Evolutionary conservation across 2,113 vertebrate species (phyloP), one percentile per base, ranked within the genome.

Genomic region (Siniperca knerii): DNA sequence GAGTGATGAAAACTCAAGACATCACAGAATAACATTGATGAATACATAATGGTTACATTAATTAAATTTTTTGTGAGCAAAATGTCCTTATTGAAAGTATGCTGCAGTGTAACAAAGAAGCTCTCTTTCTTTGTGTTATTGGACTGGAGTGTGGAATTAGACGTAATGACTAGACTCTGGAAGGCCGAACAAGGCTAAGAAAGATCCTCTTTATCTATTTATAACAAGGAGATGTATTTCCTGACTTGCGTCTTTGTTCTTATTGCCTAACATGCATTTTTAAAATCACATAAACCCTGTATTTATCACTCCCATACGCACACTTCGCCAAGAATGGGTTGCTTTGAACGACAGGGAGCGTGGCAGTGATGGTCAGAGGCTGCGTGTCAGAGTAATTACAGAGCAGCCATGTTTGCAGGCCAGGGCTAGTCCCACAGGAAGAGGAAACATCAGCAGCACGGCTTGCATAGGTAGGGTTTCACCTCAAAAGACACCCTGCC

Each of bases 161-260:
- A 76, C 50, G 12, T 87, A 75, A 81, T 61, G 82, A 86, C 54
- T 77, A 84, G 79, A 91, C 80, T 83, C 44, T 61, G 42, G 55
- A 62, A 86, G 82, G 74, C 77, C 48, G 71, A 89, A 85, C 79
- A 82, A 80, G 74, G 74, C 77, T 62, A 81, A 75, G 66, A 74
- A 79, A 65, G 89, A 83, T 86, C 89, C 87, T 91, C 81, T 92
- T 93, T 86, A 94, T 92, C 91, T 92, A 93, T 93, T 93, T 89
- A 90, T 94, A 91, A 87, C 77, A 62, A 90, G 87, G 88, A 87
- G 89, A 90, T 89, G 82, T 87, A 79, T 92, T 90, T 92, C 92
- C 79, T 29, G 80, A 86, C 86, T 87, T 76, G 42, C 84, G 73
- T 89, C 89, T 89, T 87, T 83, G 79, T 85, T 92, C 90, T 92